A percentile compares a stretch with the other conserved stretches of the same genome.
These are phyloP conservation scores for Speoplatyrhinus poulsoni DNA, from an alignment of 2,113 vertebrate genomes.

Conservation along the genomic window DNA sequence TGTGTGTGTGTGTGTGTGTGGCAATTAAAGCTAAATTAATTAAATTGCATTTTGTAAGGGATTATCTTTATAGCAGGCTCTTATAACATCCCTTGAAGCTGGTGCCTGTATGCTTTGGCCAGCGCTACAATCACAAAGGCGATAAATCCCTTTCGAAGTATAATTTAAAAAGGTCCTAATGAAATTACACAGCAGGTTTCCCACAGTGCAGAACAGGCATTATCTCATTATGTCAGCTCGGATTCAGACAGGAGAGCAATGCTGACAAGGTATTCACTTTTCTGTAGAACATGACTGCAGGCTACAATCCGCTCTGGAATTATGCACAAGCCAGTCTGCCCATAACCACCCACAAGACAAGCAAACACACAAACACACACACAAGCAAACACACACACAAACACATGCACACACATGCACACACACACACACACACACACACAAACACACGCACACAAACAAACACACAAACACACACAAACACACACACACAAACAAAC, in stretches of 20 bases:
- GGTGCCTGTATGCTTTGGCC: background rate
- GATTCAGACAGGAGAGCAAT: background rate
- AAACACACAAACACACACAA: too few relatives aligned
- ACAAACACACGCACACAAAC: too few relatives aligned
- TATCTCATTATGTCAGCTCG: background rate
- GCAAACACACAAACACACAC: background rate
- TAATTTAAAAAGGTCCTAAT: background rate
- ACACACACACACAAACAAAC: too few relatives aligned
- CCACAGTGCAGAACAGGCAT: background rate
- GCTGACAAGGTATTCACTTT: background rate
- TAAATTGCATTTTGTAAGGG: slow-evolving; percentile 8
- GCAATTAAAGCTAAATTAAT: slow-evolving; percentile 2
- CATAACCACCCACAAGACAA: slow-evolving; percentile 6
- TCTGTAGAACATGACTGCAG: background rate
- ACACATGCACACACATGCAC: background rate
- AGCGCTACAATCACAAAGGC: background rate
- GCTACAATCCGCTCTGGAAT: background rate
- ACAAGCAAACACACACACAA: too few relatives aligned
- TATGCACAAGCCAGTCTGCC: background rate
- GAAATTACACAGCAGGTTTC: slow-evolving; percentile 1
- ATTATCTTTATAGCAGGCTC: background rate
- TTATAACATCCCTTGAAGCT: background rate
- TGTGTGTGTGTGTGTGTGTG: background rate
- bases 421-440: too few relatives aligned
- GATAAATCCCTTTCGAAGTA: background rate